A percentile compares a stretch with the other conserved stretches of the same genome.
Conservation (phyloP, 2,888 invertebrate species). For the Polyommatus icarus region DNA sequence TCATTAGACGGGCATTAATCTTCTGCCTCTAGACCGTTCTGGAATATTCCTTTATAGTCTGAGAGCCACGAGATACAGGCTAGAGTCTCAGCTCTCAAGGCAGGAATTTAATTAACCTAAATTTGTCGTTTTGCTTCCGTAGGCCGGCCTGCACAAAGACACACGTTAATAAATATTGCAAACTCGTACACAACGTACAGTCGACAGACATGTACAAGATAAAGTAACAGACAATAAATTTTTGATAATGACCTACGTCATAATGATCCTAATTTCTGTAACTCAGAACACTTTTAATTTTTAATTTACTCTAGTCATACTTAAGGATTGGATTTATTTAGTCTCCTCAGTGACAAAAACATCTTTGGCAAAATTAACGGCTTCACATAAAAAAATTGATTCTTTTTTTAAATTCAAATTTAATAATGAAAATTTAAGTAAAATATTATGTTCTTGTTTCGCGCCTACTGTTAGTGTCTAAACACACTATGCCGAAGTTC, state of each 20-base stretch:
- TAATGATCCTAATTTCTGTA: background rate
- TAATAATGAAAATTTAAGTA: too few species aligned
- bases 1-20: constrained; percentile 58
- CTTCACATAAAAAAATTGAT: background rate
- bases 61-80: constrained; percentile 16
- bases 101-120: constrained; percentile 30
- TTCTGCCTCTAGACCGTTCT: constrained; percentile 13
- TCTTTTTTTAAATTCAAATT: background rate
- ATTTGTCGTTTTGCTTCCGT: constrained; percentile 21
- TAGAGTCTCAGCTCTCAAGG: constrained; percentile 1
- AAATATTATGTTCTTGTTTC: too few species aligned
- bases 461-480: too few species aligned
- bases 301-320: too few species aligned
- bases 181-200: constrained; percentile 5
- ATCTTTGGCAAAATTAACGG: background rate
- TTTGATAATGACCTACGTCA: background rate
- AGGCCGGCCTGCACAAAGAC: constrained; percentile 20
- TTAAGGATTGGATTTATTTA: too few species aligned
- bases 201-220: background rate
- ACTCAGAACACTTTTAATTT: background rate
- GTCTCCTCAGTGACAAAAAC: background rate
- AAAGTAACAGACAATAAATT: background rate
- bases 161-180: constrained; percentile 8
- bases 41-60: background rate
- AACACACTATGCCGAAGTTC: too few species aligned